Evolutionary conservation across 1,140 invertebrate species (phyloP), one percentile per base, ranked within the genome.

Genomic region (Rhagoletis zephyria): DNA sequence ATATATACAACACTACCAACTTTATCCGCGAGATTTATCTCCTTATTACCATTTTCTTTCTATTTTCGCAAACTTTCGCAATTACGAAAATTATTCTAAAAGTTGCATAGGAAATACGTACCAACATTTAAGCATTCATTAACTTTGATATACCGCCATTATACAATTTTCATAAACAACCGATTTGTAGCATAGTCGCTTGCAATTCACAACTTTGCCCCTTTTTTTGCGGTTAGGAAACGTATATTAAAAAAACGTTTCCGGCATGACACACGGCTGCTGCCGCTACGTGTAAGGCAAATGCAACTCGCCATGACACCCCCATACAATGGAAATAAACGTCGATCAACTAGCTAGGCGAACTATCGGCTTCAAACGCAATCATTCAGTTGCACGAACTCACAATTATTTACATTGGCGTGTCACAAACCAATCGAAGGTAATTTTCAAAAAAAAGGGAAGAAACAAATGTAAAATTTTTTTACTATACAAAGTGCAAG

Each of bases 361-460:
- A 10, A 19, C 74, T 42, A 56, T 81, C 74, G 74, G 74, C 7
- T 16, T 2, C 74, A 56, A 81, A 81, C 16, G 16, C 30, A 67
- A 1, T 56, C 74, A 74, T 48, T 77, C 70, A 77, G 70, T n/a
- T 77, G 74, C 74, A 81, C 74, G 74, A 81, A 19, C n/a, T 81
- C 16, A 81, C 74, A 81, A 81, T 81, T 81, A 81, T 10, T 16
- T n/a, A 56, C 74, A 81, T 81, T 81, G 51, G 74, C 74, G 74
- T 81, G 74, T 81, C 48, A 81, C 59, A 74, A 81, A 81, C 74
- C 74, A 81, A 81, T 81, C 74, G 45, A 81, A 56, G 51, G 3
- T 51, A 51, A 30, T 81, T 81, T 81, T 19, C 6, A 30, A 81
- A 9, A 51, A 16, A 19, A 77, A n/a, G 30, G 30, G 30, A 30